Conservation (phyloP, 2,113 vertebrate genomes). For the Cathartes aura region DNA sequence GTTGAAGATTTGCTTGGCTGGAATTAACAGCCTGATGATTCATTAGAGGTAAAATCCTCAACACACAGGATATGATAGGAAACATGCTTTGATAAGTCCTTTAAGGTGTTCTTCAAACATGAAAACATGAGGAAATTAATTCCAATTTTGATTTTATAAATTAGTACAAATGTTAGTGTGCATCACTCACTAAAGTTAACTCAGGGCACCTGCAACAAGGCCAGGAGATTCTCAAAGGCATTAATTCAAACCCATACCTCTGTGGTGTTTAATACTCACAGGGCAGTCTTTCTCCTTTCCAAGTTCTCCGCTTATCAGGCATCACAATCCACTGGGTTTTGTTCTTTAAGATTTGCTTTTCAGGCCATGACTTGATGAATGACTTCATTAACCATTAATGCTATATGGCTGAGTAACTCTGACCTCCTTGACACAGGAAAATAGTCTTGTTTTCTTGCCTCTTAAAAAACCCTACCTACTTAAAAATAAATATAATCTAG, state of each 20-base stretch:
- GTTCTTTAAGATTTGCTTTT: slow-evolving; percentile 24
- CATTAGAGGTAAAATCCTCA: not conserved
- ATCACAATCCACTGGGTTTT: not conserved
- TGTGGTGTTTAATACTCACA: not conserved
- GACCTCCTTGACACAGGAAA: not conserved
- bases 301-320: not conserved
- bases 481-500: not conserved
- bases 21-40: not conserved
- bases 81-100: not conserved
- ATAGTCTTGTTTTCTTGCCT: not conserved
- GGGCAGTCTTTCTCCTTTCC: not conserved
- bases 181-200: slow-evolving; percentile 22
- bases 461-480: not conserved
- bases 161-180: not conserved
- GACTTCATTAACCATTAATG: not conserved
- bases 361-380: slow-evolving; percentile 14
- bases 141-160: not conserved
- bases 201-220: slow-evolving; percentile 10
- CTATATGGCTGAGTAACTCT: slow-evolving; percentile 4
- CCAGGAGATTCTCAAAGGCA: not conserved
- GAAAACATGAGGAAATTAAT: not conserved
- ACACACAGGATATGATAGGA: not conserved
- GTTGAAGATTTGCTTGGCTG: not conserved
- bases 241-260: not conserved
- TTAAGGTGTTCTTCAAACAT: not conserved